Evolutionary conservation across 2,797 vertebrate genomes (phyloP).

Genomic region (Sternotherus odoratus): DNA sequence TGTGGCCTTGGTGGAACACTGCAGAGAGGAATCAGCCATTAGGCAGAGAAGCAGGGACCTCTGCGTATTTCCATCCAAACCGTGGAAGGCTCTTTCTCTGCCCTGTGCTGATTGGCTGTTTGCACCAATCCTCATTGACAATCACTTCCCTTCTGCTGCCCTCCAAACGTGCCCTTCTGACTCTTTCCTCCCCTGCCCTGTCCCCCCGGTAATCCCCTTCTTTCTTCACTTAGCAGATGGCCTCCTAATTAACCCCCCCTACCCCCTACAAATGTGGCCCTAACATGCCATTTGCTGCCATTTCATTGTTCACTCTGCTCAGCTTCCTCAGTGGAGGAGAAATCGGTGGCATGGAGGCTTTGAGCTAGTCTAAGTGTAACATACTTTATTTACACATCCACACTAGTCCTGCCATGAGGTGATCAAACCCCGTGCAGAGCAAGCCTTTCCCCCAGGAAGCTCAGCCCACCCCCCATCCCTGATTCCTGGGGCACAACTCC

Average conservation of each 20-base stretch:
- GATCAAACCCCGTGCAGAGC: not conserved
- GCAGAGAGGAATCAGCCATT: not conserved
- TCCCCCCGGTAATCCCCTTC: not conserved
- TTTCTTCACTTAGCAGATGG: not conserved
- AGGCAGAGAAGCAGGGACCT: not conserved
- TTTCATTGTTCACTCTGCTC: not conserved
- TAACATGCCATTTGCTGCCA: not conserved
- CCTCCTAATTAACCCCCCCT: not conserved
- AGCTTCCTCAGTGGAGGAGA: not conserved
- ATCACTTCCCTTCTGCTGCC: not conserved
- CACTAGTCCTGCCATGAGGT: not conserved
- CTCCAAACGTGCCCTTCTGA: not conserved
- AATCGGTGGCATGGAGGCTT: not conserved
- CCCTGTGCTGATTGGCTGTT: not conserved
- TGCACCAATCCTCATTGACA: not conserved
- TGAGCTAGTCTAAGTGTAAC: not conserved
- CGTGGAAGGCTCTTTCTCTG: not conserved
- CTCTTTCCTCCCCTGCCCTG: not conserved
- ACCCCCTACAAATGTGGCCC: not conserved
- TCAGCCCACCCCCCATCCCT: not conserved
- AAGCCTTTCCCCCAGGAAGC: not conserved
- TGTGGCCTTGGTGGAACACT: not conserved
- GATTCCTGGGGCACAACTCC: not conserved
- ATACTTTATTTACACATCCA: not conserved
- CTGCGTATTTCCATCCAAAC: not conserved